Conservation (phyloP, 2,113 vertebrate species). For the Zingel zingel region DNA sequence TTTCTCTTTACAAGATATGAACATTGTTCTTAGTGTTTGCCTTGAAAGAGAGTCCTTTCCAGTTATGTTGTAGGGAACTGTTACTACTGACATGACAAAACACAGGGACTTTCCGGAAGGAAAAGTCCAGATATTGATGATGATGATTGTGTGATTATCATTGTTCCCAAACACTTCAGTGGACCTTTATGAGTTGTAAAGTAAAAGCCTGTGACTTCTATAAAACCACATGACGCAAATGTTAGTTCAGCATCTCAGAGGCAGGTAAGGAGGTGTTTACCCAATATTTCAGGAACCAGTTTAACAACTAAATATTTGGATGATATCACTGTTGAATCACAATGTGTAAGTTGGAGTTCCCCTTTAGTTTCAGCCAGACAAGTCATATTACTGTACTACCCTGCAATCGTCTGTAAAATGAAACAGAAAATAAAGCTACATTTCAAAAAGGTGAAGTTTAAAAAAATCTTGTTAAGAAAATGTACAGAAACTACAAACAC, state of each 20-base stretch:
- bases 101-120: neutral
- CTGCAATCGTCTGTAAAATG: neutral
- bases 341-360: slow-evolving; percentile 16
- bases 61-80: neutral
- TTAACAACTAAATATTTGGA: neutral
- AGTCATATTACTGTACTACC: neutral
- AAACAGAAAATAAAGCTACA: neutral
- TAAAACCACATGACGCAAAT: neutral
- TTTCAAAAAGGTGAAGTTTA: neutral
- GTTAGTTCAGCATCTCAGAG: neutral
- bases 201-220: neutral
- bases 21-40: neutral
- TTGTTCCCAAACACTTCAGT: neutral
- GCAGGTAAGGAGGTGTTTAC: neutral
- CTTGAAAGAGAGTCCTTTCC: neutral
- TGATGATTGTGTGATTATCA: neutral
- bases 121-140: no score
- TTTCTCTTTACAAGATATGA: neutral
- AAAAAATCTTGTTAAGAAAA: neutral
- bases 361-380: slow-evolving; percentile 9
- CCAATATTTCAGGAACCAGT: neutral
- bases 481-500: slow-evolving; percentile 1
- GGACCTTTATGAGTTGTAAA: neutral
- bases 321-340: no score
- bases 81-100: neutral